These are phyloP conservation scores for Sebastolobus alascanus DNA, from an alignment of 2,797 vertebrate species.

Conservation along the genomic window DNA sequence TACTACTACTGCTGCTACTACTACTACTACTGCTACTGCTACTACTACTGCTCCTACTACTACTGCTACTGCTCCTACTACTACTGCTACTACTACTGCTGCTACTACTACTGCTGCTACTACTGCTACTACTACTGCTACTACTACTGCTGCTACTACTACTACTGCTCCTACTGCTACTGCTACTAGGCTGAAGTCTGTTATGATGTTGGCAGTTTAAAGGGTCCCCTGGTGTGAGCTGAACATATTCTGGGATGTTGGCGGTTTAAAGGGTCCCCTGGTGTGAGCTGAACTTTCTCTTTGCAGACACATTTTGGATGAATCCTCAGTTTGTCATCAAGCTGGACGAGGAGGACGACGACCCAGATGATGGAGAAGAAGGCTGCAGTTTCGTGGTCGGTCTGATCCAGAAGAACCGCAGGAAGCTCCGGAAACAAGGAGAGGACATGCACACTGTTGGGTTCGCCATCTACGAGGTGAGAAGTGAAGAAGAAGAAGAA, in stretches of 20 bases:
- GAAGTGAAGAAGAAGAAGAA: background rate
- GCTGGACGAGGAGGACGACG: slow-evolving; percentile 87
- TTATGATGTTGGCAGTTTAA: too few species aligned
- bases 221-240: background rate
- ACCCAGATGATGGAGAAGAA: slow-evolving; percentile 74
- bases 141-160: too few species aligned
- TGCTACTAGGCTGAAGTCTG: too few species aligned
- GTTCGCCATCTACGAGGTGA: slow-evolving; percentile 87
- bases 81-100: too few species aligned
- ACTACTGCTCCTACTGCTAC: too few species aligned
- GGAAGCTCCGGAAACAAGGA: slow-evolving; percentile 84
- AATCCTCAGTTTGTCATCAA: slow-evolving; percentile 91
- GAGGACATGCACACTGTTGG: slow-evolving; percentile 90
- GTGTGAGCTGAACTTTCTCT: background rate
- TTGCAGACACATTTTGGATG: slow-evolving; percentile 90
- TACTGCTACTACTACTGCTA: too few species aligned
- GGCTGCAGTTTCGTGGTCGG: slow-evolving; percentile 89
- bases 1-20: too few species aligned
- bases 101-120: too few species aligned
- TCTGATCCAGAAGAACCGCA: slow-evolving; percentile 92
- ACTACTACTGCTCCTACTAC: too few species aligned
- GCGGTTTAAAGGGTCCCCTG: too few species aligned
- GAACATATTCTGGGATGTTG: background rate
- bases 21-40: too few species aligned
- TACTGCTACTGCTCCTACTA: too few species aligned